Evolutionary conservation across 2,797 vertebrate genomes (phyloP), one percentile per base, ranked within the genome.

Genomic region (Sarcoramphus papa): DNA sequence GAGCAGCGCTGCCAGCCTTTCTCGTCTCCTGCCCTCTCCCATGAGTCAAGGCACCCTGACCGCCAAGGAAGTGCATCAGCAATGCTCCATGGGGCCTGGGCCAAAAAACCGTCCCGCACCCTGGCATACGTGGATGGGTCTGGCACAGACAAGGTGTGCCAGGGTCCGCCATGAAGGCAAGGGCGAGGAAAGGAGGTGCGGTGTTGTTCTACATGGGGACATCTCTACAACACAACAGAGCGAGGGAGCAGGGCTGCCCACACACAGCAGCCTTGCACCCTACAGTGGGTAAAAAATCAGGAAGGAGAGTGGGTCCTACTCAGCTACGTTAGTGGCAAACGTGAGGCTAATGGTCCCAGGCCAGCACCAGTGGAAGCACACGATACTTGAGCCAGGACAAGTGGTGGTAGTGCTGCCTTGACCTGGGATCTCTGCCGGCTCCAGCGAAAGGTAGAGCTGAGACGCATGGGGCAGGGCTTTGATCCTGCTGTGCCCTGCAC

Each of bases 51-150:
- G 48, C 23, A 81, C 15, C 14, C 40, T 59, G 78, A 15, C 18
- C 62, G 40, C 56, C 27, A 37, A 47, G 53, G 14, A 57, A 30
- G 7, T 6, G 14, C 48, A 21, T 65, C 37, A 60, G 48, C 22
- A 27, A 14, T 33, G 0, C 27, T 82, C 53, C 15, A 7, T 1
- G 16, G 43, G n/a, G 6, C 15, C 15, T 2, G 5, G 31, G 25
- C 30, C 1, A 6, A 67, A 91, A 88, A 84, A 13, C 20, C 24
- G 19, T 70, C 37, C 21, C 0, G 0, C 27, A 56, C 3, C 5
- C 10, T 13, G 4, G n/a, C 2, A 2, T 24, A 19, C 0, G 1
- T 1, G 35, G 18, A 28, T 7, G 43, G 14, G 63, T 85, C 31
- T 53, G 59, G 50, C n/a, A 48, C 16, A 53, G 31, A 22, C 7